Percentiles rank a stretch among this genome's conserved stretches.
phyloP scores from a whole-genome alignment of 2,888 invertebrate species.

The Scaptomyza parva region DNA sequence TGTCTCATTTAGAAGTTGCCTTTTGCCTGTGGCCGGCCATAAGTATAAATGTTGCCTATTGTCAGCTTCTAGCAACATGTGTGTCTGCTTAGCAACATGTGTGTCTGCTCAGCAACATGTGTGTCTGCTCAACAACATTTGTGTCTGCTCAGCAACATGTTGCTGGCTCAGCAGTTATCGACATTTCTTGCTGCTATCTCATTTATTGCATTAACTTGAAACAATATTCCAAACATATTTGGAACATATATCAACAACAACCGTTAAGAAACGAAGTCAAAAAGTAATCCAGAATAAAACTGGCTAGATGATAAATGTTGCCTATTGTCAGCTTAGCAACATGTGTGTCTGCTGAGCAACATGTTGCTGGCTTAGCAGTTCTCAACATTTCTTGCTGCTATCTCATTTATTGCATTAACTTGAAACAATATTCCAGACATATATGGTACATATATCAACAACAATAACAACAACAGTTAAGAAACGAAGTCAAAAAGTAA shows the following conservation, averaged over 20 bases:
- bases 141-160: conserved; percentile 50
- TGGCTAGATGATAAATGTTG: no score
- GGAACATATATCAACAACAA: conserved; percentile 8
- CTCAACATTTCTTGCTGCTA: conserved; percentile 16
- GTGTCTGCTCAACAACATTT: no score
- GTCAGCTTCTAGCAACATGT: no score
- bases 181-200: conserved; percentile 5
- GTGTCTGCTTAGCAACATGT: no score
- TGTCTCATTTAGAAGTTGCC: conserved; percentile 57
- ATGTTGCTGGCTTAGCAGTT: conserved; percentile 29
- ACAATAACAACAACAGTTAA: conserved; percentile 12
- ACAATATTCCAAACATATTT: conserved; percentile 12
- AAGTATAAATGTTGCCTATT: no score
- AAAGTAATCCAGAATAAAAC: no score
- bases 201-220: conserved; percentile 15
- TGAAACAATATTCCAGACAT: conserved; percentile 12
- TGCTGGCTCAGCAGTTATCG: conserved; percentile 20
- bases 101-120: no score
- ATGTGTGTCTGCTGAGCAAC: conserved; percentile 41
- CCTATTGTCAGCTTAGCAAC: conserved; percentile 29
- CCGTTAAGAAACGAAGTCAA: background rate
- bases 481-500: background rate
- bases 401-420: conserved; percentile 14
- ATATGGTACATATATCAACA: conserved; percentile 9
- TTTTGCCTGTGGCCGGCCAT: conserved; percentile 36